phyloP scores from a whole-genome alignment of 2,888 invertebrate species.

The Spatulosminthurus flaviceps region DNA sequence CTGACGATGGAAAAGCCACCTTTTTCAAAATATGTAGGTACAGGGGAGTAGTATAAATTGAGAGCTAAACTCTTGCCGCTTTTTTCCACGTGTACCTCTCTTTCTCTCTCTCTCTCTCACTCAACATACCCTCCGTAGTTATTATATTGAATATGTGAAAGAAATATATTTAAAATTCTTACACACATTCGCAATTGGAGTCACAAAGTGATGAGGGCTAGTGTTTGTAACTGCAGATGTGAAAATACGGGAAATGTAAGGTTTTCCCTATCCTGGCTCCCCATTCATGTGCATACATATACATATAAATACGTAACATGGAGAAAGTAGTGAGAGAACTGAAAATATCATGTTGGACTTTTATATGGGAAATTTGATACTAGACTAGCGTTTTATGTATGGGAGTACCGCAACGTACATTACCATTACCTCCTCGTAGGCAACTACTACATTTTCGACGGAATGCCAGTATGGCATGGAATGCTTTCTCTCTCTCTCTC shows the following conservation, averaged over 20 bases:
- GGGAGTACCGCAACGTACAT: conserved; percentile 40
- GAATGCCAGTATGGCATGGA: neutral
- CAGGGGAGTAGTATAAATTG: no score
- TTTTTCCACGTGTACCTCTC: no score
- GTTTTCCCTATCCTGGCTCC: conserved; percentile 23
- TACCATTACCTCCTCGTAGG: conserved; percentile 41
- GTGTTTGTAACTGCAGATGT: neutral
- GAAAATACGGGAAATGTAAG: conserved; percentile 16
- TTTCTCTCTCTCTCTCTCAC: no score
- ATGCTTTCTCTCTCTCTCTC: neutral
- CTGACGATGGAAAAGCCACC: no score
- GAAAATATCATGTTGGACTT: conserved; percentile 25
- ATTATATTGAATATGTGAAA: no score
- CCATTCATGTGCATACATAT: neutral
- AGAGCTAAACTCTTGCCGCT: no score
- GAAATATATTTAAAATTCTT: no score
- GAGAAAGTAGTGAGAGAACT: neutral
- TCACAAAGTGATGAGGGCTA: conserved; percentile 41
- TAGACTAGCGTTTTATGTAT: conserved; percentile 27
- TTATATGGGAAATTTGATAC: conserved; percentile 43
- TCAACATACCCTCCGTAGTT: no score
- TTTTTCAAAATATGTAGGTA: no score
- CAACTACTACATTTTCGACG: conserved; percentile 15
- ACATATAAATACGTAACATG: neutral
- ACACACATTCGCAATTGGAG: conserved; percentile 16